Conservation (phyloP, 2,888 invertebrate genomes). For the Sympetrum striolatum region DNA sequence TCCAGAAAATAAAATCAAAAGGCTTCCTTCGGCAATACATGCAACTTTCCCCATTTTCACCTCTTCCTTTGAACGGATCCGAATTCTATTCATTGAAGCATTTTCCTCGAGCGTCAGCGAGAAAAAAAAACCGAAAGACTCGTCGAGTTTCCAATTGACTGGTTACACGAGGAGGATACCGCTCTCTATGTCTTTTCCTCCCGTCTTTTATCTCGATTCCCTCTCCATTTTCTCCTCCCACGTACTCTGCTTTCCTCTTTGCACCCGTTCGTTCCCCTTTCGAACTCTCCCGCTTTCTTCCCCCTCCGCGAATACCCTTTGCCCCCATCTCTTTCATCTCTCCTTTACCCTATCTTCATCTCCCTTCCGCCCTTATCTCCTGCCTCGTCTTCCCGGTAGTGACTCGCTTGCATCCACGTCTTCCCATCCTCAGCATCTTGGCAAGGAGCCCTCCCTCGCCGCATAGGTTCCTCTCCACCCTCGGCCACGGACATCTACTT, state of each 20-base stretch:
- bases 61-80: background rate
- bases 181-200: background rate
- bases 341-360: background rate
- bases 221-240: background rate
- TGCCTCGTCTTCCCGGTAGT: background rate
- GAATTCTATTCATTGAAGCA: background rate
- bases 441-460: background rate
- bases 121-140: background rate
- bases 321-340: background rate
- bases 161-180: background rate
- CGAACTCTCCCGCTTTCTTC: background rate
- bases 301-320: background rate
- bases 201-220: background rate
- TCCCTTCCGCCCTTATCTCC: background rate
- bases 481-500: conserved; percentile 4
- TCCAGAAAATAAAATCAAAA: background rate
- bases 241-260: background rate
- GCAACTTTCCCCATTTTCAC: background rate
- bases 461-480: background rate
- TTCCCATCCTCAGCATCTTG: background rate
- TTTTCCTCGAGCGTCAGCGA: conserved; percentile 16
- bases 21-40: background rate
- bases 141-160: conserved; percentile 31
- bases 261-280: background rate
- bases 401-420: background rate